Evolutionary conservation across 1,140 invertebrate genomes (phyloP).

Genomic region (Micrasema minimum): DNA sequence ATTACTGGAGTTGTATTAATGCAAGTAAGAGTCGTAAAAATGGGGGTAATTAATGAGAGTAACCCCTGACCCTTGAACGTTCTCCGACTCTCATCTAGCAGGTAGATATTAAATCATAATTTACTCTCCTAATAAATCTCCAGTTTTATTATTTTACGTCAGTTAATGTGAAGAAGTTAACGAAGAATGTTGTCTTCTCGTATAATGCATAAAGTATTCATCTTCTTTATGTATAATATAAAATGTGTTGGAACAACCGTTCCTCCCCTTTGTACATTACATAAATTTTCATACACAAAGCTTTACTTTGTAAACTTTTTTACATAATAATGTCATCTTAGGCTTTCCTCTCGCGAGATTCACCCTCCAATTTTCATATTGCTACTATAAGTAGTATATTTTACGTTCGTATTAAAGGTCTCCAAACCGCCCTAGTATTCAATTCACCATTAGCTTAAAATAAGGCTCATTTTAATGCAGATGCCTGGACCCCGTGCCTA

Average conservation of each 20-base stretch:
- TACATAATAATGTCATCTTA: slow-evolving; percentile 54
- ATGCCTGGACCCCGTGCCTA: background rate
- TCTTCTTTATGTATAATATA: slow-evolving; percentile 54
- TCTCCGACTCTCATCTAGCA: slow-evolving; percentile 13
- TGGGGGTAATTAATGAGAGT: slow-evolving; percentile 39
- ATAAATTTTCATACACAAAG: slow-evolving; percentile 54
- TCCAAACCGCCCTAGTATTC: slow-evolving; percentile 48
- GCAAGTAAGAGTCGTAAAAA: slow-evolving; percentile 33
- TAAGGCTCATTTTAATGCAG: slow-evolving; percentile 43
- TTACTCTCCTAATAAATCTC: slow-evolving; percentile 51
- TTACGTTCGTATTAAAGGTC: slow-evolving; percentile 45
- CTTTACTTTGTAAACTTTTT: slow-evolving; percentile 54
- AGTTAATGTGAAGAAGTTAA: slow-evolving; percentile 51
- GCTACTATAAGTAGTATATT: slow-evolving; percentile 54
- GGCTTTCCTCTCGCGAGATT: slow-evolving; percentile 46
- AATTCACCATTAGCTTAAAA: slow-evolving; percentile 51
- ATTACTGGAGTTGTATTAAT: slow-evolving; percentile 6
- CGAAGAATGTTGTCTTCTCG: slow-evolving; percentile 51
- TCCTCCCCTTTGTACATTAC: slow-evolving; percentile 46
- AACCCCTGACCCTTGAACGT: slow-evolving; percentile 10
- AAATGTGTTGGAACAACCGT: slow-evolving; percentile 52
- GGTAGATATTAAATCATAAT: slow-evolving; percentile 52
- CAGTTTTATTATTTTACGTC: slow-evolving; percentile 51
- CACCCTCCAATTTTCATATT: slow-evolving; percentile 53
- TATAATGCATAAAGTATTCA: slow-evolving; percentile 52